Conservation (phyloP, 2,113 vertebrate species). For the Xiphophorus hellerii region DNA sequence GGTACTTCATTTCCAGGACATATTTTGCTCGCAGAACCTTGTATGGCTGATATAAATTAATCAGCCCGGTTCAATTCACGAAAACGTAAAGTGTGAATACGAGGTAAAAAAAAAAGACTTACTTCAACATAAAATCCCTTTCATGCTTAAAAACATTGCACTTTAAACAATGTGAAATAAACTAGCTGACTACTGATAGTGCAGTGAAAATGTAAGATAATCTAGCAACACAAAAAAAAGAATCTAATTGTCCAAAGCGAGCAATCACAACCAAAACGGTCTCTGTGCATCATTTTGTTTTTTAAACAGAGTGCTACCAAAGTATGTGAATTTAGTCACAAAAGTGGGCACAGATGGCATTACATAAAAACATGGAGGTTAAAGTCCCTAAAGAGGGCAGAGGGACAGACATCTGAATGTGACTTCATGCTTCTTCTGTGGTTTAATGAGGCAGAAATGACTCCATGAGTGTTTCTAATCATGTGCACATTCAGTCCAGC, state of each 20-base stretch:
- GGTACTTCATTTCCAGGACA: neutral
- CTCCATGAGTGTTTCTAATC: slow-evolving; percentile 19
- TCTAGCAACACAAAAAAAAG: neutral
- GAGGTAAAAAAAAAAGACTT: slow-evolving; percentile 12
- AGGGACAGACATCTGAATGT: neutral
- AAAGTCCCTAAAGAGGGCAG: no score
- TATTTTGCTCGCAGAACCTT: neutral
- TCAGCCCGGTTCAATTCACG: neutral
- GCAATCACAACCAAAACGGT: neutral
- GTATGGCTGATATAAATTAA: neutral
- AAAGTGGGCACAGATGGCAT: slow-evolving; percentile 20
- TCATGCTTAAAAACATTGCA: slow-evolving; percentile 35
- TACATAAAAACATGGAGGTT: slow-evolving; percentile 34
- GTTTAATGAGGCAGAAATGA: neutral
- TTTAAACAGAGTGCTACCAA: neutral
- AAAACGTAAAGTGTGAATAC: neutral
- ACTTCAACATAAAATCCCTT: slow-evolving; percentile 41
- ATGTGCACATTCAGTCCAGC: slow-evolving; percentile 26
- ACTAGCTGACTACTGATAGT: neutral
- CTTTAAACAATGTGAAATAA: neutral
- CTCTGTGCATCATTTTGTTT: neutral
- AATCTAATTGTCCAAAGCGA: neutral
- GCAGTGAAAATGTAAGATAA: neutral
- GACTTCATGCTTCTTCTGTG: slow-evolving; percentile 16
- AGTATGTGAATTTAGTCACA: slow-evolving; percentile 15